Evolutionary conservation across 2,113 vertebrate species (phyloP).

Genomic region (Penelope pileata): DNA sequence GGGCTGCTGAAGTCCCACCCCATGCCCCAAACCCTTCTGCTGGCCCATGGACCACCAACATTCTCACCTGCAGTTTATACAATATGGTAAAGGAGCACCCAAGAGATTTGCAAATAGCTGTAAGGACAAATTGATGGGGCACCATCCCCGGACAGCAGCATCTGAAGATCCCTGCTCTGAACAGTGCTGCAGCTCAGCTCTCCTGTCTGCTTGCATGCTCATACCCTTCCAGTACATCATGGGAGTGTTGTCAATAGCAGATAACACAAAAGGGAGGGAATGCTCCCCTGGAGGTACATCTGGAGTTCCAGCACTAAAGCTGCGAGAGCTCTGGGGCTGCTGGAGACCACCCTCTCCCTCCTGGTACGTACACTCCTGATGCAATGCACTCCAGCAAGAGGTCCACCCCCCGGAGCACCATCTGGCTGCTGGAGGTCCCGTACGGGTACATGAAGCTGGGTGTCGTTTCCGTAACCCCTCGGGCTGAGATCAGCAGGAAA

Average conservation of each 20-base stretch:
- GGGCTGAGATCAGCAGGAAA: slow-evolving; percentile 81
- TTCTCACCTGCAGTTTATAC: neutral
- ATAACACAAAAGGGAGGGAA: neutral
- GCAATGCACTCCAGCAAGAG: slow-evolving; percentile 96
- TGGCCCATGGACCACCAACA: neutral
- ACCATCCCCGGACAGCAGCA: neutral
- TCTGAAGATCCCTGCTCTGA: neutral
- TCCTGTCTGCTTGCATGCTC: accelerated
- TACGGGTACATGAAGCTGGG: slow-evolving; percentile 91
- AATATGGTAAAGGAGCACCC: accelerated
- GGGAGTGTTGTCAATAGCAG: accelerated
- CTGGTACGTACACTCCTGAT: slow-evolving; percentile 89
- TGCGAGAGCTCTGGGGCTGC: neutral
- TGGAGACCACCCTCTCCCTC: neutral
- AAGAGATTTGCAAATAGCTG: neutral
- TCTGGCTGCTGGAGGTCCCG: slow-evolving; percentile 89
- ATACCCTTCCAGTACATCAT: accelerated
- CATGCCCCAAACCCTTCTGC: accelerated
- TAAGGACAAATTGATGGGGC: neutral
- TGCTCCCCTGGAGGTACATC: accelerated
- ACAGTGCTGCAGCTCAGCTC: neutral
- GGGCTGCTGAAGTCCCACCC: neutral
- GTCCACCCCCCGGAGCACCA: slow-evolving; percentile 91
- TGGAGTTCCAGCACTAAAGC: neutral
- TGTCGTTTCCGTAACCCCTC: slow-evolving; percentile 85